Base-by-base conservation (phyloP, 2,113 vertebrate genomes). In the Phylloscopus trochiloides region DNA sequence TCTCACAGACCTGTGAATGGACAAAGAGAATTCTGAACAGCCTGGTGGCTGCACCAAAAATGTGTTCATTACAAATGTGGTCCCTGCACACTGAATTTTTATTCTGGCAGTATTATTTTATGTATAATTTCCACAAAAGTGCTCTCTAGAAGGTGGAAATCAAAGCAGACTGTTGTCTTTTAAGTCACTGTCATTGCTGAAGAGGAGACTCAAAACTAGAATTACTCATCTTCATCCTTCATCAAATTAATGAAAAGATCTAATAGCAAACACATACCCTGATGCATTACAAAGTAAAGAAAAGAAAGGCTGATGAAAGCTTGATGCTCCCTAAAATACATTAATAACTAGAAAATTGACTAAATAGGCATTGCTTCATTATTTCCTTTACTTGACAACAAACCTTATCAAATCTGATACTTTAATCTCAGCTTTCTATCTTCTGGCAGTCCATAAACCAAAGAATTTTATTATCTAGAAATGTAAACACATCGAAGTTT, bases 401-500 rank as follows among this genome's bases (percentile, higher is more conserved):
- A 95, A 63, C 34, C 31, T 36, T 91, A 90, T 92, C 63, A 88
- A 93, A 94, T 61, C 20, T 5, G 12, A 93, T 78, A 77, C 55
- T 63, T 62, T 81, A 94, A 95, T 90, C 88, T 94, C 82, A 80
- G 63, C 75, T 86, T 92, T 92, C 67, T 77, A 81, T 90, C 79
- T 71, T 57, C 55, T 71, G 79, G 40, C 63, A 94, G 82, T 78
- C 36, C 43, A 74, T 92, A 95, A 97, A 94, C 59, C n/a, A 84
- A 94, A 86, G 13, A 93, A 90, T 95, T 94, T 90, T 93, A 93
- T 91, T 82, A 96, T 73, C 91, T 82, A 86, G 85, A 92, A 93
- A 92, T 38, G 75, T 86, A 96, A 96, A 96, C 65, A 97, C 31
- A 59, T 47, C 17, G 52, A 86, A 80, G 78, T 77, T 92, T 83